Evolutionary conservation across 2,888 invertebrate species (phyloP).

Genomic region (Mesorhabditis sp.): DNA sequence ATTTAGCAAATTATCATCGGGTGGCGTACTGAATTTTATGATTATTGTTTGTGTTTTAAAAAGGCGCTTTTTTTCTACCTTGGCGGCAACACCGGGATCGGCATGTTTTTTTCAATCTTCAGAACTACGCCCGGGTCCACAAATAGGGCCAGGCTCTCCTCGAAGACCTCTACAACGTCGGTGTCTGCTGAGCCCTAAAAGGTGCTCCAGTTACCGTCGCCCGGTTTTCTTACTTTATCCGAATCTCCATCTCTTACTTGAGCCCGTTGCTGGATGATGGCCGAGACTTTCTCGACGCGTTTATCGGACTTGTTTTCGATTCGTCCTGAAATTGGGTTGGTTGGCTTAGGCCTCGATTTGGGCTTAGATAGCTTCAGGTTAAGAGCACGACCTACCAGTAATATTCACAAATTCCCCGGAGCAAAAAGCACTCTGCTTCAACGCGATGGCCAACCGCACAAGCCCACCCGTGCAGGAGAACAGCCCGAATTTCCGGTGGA

Average conservation of each 20-base stretch:
- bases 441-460: conserved; percentile 31
- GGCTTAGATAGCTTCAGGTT: no score
- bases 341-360: no score
- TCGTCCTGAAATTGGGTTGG: conserved; percentile 24
- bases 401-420: conserved; percentile 44
- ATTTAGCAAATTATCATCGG: not conserved
- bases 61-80: conserved; percentile 18
- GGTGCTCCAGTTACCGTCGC: not conserved
- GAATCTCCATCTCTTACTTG: conserved; percentile 22
- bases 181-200: conserved; percentile 21
- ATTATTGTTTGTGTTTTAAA: no score
- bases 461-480: conserved; percentile 50
- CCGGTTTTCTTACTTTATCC: conserved; percentile 13
- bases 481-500: conserved; percentile 40
- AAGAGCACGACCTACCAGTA: conserved; percentile 30
- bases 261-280: conserved; percentile 29
- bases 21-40: not conserved
- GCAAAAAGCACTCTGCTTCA: conserved; percentile 43
- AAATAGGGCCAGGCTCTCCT: conserved; percentile 48
- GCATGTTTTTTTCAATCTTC: conserved; percentile 46
- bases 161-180: conserved; percentile 39
- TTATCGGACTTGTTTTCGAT: conserved; percentile 47
- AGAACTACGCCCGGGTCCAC: conserved; percentile 42
- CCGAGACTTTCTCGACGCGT: conserved; percentile 42
- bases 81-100: conserved; percentile 42